A percentile compares a stretch with the other conserved stretches of the same genome.
phyloP scores from a whole-genome alignment of 2,888 invertebrate genomes.

The Tetranychus truncatus region DNA sequence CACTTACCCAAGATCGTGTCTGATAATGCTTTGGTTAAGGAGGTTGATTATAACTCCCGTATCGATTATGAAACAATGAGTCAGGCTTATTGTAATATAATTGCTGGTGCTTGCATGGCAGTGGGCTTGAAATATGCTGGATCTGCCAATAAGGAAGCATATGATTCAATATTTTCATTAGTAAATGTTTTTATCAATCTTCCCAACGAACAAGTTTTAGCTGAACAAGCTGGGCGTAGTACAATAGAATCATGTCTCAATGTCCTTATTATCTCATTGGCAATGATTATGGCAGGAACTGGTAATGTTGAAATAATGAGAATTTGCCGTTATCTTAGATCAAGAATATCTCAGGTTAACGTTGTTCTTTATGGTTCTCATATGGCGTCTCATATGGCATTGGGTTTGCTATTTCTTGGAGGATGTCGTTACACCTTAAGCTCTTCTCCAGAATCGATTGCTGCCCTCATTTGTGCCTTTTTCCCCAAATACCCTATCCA shows the following conservation, averaged over 20 bases:
- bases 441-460: slow-evolving; percentile 60
- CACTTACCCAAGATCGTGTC: slow-evolving; percentile 53
- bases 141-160: slow-evolving; percentile 61
- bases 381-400: slow-evolving; percentile 82
- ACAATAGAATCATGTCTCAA: slow-evolving; percentile 75
- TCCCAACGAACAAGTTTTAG: slow-evolving; percentile 46
- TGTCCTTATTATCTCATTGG: slow-evolving; percentile 56
- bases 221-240: slow-evolving; percentile 69
- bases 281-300: slow-evolving; percentile 84
- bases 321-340: slow-evolving; percentile 62
- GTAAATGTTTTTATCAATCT: slow-evolving; percentile 49
- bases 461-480: slow-evolving; percentile 73
- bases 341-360: slow-evolving; percentile 46
- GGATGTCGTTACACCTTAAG: slow-evolving; percentile 56
- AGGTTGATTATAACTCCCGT: slow-evolving; percentile 25
- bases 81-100: slow-evolving; percentile 88
- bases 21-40: slow-evolving; percentile 54
- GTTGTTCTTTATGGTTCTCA: slow-evolving; percentile 73
- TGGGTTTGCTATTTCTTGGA: slow-evolving; percentile 80
- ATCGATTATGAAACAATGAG: slow-evolving; percentile 84
- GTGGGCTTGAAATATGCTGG: slow-evolving; percentile 85
- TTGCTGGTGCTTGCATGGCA: slow-evolving; percentile 83
- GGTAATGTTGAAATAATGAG: slow-evolving; percentile 66
- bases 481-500: slow-evolving; percentile 94
- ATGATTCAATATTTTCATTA: slow-evolving; percentile 48